Percentiles rank a stretch among this genome's conserved stretches.
phyloP scores from a whole-genome alignment of 1,140 invertebrate genomes.

The Patella vulgata region DNA sequence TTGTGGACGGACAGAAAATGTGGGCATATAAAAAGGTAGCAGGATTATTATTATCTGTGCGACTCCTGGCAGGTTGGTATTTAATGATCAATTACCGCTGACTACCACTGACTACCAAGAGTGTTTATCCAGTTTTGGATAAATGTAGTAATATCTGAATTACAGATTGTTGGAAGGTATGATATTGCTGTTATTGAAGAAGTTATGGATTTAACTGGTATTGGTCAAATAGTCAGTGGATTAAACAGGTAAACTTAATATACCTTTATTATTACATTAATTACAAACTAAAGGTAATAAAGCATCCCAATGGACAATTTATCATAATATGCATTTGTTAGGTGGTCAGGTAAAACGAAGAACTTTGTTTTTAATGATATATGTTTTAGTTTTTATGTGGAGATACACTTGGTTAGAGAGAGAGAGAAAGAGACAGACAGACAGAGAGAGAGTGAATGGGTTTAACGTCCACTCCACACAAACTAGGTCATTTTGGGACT shows the following conservation, averaged over 20 bases:
- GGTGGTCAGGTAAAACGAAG: neutral
- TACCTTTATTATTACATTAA: neutral
- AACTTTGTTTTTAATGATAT: neutral
- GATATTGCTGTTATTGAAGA: constrained; percentile 13
- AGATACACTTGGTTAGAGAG: too few relatives aligned
- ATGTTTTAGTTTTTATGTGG: neutral
- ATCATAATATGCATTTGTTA: neutral
- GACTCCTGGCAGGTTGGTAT: too few relatives aligned
- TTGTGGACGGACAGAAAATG: too few relatives aligned
- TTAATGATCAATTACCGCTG: too few relatives aligned
- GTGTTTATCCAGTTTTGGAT: too few relatives aligned
- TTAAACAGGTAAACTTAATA: constrained; percentile 5
- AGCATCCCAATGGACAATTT: neutral
- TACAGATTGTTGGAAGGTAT: constrained; percentile 5
- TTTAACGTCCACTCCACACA: too few relatives aligned
- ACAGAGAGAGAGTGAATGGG: neutral
- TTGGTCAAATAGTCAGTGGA: neutral
- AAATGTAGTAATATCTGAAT: neutral
- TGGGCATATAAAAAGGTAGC: too few relatives aligned
- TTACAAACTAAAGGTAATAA: too few relatives aligned
- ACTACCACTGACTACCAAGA: too few relatives aligned
- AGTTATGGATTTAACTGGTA: neutral
- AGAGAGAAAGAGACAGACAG: too few relatives aligned
- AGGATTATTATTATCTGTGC: too few relatives aligned
- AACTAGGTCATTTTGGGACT: too few relatives aligned